Base-by-base conservation (phyloP, 2,797 vertebrate genomes). In the Microctenopoma lineatum region DNA sequence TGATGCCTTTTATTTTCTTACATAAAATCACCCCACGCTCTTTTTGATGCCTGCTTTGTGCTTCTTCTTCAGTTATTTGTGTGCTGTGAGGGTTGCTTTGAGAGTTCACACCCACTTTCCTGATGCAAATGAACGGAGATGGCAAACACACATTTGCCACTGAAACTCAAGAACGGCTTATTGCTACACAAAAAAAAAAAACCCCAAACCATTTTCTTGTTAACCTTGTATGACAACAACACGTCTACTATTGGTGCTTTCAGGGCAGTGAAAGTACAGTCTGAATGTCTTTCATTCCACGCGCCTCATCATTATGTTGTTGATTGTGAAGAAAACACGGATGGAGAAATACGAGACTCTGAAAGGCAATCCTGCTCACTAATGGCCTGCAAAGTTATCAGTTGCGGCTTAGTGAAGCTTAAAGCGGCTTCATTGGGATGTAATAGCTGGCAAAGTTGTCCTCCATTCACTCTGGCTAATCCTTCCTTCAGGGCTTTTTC, bases 371-470 rank as follows among this genome's bases (percentile, higher is more conserved):
- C 90, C 90, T 70, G 84, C 80, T 87, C 72, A 48, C 89, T 93
- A 94, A 94, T 93, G 91, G 91, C 90, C 92, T 92, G 90, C 86
- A 93, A 92, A 92, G 91, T 93, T 94, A 94, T 94, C 91, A 90
- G 90, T 91, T 89, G 91, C 84, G 77, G 92, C 90, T 94, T 93
- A 94, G 91, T 88, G 90, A 86, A 92, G 93, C 93, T 92, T 90
- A 93, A 89, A 84, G 87, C 84, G 47, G 87, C 92, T 91, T 92
- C 89, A 90, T 90, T 85, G 90, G 85, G 89, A 91, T 89, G 89
- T 90, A 93, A 92, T 91, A 92, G 90, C 88, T 85, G 89, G 91
- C 79, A 87, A 92, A 92, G 86, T 93, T 92, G 92, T 90, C 83
- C 84, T 89, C 90, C 70, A 90, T 93, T 93, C 91, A 89, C 85